These are phyloP conservation scores for Eupithecia exiguata DNA, from an alignment of 2,888 invertebrate genomes.

Conservation along the genomic window DNA sequence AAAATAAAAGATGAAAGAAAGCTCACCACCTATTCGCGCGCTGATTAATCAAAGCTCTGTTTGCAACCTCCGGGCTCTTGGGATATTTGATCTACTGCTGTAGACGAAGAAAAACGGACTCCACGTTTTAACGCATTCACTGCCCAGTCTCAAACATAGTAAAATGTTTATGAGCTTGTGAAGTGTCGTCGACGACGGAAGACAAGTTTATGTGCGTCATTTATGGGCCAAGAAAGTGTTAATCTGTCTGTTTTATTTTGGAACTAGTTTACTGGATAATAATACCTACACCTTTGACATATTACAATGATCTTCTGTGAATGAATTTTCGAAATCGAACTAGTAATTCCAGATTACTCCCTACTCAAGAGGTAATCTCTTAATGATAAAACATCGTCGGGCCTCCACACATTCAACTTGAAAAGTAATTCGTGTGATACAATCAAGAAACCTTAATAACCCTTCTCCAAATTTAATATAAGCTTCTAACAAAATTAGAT, in stretches of 20 bases:
- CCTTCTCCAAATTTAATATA: background rate
- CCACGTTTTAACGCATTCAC: background rate
- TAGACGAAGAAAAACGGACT: background rate
- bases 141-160: no score
- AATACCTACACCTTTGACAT: no score
- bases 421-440: background rate
- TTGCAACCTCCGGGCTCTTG: conserved; percentile 8
- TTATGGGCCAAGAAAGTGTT: no score
- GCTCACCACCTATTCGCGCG: background rate
- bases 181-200: background rate
- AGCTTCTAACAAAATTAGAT: background rate
- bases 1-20: conserved; percentile 16
- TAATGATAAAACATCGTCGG: background rate
- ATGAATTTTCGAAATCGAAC: background rate
- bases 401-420: background rate
- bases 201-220: no score
- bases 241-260: background rate
- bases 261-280: no score
- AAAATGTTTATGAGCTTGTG: background rate
- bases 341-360: background rate
- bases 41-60: conserved; percentile 18
- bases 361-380: background rate
- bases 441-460: background rate
- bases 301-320: no score
- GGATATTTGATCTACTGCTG: conserved; percentile 11